phyloP scores from a whole-genome alignment of 2,888 invertebrate species.

The Andrena haemorrhoa region DNA sequence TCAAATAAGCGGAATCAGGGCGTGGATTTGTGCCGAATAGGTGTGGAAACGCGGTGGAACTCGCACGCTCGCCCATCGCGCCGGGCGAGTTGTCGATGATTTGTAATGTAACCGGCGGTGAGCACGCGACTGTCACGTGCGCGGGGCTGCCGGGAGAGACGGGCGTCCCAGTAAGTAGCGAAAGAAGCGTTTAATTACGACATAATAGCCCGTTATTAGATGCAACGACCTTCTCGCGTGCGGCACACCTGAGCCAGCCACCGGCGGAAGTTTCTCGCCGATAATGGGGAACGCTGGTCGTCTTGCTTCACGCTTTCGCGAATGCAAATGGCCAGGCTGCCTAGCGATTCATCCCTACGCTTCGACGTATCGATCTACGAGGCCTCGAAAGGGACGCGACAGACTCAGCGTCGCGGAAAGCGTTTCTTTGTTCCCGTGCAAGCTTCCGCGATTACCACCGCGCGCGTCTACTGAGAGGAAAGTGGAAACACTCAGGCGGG shows the following conservation, averaged over 20 bases:
- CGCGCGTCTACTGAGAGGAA: background rate
- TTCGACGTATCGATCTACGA: background rate
- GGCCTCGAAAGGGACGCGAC: background rate
- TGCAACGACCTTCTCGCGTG: conserved; percentile 33
- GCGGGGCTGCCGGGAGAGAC: background rate
- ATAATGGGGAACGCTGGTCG: background rate
- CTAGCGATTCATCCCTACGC: background rate
- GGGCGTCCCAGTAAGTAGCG: background rate
- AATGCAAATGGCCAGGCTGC: background rate
- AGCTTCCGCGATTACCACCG: background rate
- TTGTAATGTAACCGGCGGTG: background rate
- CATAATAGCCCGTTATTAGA: conserved; percentile 28
- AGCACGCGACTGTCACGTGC: conserved; percentile 21
- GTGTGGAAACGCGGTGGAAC: background rate
- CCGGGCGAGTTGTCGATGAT: background rate
- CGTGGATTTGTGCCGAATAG: too few relatives aligned
- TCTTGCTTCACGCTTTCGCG: conserved; percentile 9
- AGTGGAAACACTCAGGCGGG: background rate
- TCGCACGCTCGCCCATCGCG: background rate
- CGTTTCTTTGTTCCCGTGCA: background rate
- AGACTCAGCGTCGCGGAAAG: background rate
- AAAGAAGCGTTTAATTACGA: conserved; percentile 27
- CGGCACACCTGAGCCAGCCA: background rate
- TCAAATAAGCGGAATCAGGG: conserved; percentile 2
- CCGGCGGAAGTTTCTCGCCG: background rate